Percentiles rank a stretch among this genome's conserved stretches.
Conservation (phyloP, 1,140 invertebrate species). For the Drosophila lacertosa region DNA sequence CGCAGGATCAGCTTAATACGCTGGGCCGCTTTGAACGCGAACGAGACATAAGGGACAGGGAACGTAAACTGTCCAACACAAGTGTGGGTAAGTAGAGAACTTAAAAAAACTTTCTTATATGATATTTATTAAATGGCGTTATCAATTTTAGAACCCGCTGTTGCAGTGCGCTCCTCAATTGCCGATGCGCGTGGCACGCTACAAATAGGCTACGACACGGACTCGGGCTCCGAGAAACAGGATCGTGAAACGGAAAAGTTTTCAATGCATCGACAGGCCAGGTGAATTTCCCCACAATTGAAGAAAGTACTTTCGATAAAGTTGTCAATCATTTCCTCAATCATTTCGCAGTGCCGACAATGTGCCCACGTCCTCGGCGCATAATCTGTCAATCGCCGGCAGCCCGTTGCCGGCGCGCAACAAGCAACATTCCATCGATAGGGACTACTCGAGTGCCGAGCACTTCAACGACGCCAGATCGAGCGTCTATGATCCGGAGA, state of each 20-base stretch:
- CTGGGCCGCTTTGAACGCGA: conserved; percentile 85
- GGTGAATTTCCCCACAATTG: conserved; percentile 33
- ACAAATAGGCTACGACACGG: conserved; percentile 89
- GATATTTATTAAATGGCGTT: not conserved
- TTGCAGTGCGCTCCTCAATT: conserved; percentile 88
- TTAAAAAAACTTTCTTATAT: no score
- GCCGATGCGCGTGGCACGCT: conserved; percentile 90
- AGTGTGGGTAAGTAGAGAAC: conserved; percentile 84
- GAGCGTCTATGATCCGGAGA: conserved; percentile 76
- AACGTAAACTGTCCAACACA: conserved; percentile 87
- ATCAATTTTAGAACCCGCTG: conserved; percentile 84
- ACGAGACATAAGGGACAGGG: conserved; percentile 69
- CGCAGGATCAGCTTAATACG: conserved; percentile 90
- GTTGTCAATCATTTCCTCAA: not conserved
- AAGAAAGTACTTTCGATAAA: not conserved
- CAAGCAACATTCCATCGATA: conserved; percentile 85
- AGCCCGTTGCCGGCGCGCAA: conserved; percentile 84
- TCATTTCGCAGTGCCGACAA: conserved; percentile 62
- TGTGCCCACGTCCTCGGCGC: conserved; percentile 68
- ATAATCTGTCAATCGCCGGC: conserved; percentile 71
- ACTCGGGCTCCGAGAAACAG: conserved; percentile 84
- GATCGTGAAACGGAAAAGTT: conserved; percentile 86
- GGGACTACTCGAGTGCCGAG: conserved; percentile 70
- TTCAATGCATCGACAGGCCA: conserved; percentile 86
- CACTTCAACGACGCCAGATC: conserved; percentile 61